Conservation (phyloP, 2,113 vertebrate species). For the Lampris megalopsis region DNA sequence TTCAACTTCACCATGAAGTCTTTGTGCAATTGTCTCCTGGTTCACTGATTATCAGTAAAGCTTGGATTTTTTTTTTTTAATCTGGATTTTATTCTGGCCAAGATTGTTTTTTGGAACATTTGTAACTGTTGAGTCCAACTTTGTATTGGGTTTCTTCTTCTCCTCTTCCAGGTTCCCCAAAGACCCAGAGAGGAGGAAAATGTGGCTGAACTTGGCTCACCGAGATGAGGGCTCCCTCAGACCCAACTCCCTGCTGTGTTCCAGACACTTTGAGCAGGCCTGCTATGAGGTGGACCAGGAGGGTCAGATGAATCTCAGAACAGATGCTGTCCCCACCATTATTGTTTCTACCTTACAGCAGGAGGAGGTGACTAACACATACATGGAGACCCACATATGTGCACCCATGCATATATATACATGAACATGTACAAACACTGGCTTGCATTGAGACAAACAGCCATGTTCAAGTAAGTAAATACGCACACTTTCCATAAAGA, state of each 20-base stretch:
- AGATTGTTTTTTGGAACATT: no score
- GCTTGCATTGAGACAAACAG: no score
- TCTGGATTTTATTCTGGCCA: no score
- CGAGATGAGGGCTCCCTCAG: conserved; percentile 65
- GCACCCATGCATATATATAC: not conserved
- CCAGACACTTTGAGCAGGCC: conserved; percentile 56
- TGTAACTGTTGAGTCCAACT: no score
- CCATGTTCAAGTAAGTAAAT: no score
- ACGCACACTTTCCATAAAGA: no score
- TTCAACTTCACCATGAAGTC: no score
- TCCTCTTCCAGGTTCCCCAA: conserved; percentile 52
- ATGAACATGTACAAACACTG: not conserved
- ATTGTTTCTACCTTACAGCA: not conserved
- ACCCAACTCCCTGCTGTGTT: conserved; percentile 50
- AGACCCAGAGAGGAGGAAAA: conserved; percentile 1
- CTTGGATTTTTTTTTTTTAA: no score
- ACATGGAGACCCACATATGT: no score
- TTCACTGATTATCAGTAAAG: no score
- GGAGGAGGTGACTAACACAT: conserved; percentile 38
- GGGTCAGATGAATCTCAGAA: conserved; percentile 23
- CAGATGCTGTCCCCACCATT: conserved; percentile 55
- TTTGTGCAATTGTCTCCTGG: no score
- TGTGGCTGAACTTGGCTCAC: conserved; percentile 56
- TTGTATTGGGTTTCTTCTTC: no score
- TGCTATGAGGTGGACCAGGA: conserved; percentile 41